Evolutionary conservation across 2,113 vertebrate genomes (phyloP).

Genomic region (Myrmecobius fasciatus): DNA sequence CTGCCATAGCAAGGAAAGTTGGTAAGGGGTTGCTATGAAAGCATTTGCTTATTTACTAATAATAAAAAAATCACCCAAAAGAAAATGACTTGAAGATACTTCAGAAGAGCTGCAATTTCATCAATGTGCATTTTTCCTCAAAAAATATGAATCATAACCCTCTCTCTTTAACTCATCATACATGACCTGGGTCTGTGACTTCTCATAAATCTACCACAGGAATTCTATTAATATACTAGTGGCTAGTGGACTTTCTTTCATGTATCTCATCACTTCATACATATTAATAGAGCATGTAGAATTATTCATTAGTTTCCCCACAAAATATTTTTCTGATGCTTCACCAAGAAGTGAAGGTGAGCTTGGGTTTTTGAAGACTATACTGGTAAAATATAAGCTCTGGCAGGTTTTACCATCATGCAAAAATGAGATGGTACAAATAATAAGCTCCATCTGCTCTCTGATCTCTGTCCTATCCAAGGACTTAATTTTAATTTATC

Average conservation of each 20-base stretch:
- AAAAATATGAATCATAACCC: background rate
- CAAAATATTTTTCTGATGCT: background rate
- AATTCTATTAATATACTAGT: background rate
- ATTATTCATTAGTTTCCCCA: background rate
- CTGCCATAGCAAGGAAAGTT: background rate
- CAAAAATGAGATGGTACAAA: background rate
- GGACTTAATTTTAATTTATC: background rate
- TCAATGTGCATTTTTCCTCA: background rate
- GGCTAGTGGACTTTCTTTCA: background rate
- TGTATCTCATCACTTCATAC: background rate
- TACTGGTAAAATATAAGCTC: background rate
- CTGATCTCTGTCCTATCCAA: background rate
- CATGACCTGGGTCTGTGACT: background rate
- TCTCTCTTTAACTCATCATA: background rate
- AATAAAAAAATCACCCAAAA: slow-evolving; percentile 11
- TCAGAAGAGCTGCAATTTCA: background rate
- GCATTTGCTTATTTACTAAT: background rate
- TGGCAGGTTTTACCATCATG: background rate
- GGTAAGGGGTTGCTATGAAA: background rate
- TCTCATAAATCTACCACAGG: background rate
- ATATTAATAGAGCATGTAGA: background rate
- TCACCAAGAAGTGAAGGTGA: background rate
- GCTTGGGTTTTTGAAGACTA: background rate
- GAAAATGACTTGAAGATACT: background rate
- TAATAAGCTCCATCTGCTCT: background rate